phyloP scores from a whole-genome alignment of 2,113 vertebrate genomes.

The Anser brachyrhynchus region DNA sequence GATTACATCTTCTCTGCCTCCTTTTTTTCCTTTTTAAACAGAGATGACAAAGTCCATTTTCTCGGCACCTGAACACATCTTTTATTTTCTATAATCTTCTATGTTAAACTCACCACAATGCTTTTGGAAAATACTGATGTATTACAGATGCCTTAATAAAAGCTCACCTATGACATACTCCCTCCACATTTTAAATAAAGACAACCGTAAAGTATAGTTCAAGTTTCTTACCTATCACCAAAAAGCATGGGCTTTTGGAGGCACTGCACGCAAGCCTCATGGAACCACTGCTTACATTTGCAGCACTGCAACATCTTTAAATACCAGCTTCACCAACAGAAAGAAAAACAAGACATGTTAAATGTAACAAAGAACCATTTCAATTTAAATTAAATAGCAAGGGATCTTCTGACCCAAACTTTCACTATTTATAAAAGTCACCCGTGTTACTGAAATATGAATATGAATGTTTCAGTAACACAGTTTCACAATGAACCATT shows the following conservation, averaged over 20 bases:
- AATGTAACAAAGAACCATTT: not conserved
- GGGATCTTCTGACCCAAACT: not conserved
- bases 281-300: conserved; percentile 98
- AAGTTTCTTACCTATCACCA: conserved; percentile 86
- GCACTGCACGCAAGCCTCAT: conserved; percentile 95
- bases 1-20: not conserved
- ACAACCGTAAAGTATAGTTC: not conserved
- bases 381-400: not conserved
- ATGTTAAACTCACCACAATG: not conserved
- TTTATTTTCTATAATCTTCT: not conserved
- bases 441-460: too few species aligned
- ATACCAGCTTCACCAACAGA: conserved; percentile 86
- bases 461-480: not conserved
- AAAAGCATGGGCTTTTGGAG: conserved; percentile 96
- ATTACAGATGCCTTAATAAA: not conserved
- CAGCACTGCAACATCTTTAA: conserved; percentile 99
- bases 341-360: conserved; percentile 30
- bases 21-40: not conserved
- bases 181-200: not conserved
- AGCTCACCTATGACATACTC: not conserved
- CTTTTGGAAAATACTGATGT: not conserved
- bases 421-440: not conserved
- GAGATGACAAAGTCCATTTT: not conserved
- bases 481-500: not conserved
- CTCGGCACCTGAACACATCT: not conserved